Conservation (phyloP, 2,888 invertebrate genomes). For the Electrophaes corylata region DNA sequence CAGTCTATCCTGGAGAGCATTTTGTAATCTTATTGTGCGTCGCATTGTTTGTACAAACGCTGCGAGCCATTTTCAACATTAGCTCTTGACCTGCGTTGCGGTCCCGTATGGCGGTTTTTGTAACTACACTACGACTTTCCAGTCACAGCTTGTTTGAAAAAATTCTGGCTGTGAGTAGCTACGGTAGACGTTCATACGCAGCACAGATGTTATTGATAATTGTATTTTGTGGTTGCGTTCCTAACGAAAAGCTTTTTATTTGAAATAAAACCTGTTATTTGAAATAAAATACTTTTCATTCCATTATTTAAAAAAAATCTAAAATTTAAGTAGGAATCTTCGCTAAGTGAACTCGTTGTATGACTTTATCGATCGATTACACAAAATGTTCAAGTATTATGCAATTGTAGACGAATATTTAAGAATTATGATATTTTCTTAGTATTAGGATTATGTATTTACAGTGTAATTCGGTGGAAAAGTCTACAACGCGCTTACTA, state of each 20-base stretch:
- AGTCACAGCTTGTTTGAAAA: neutral
- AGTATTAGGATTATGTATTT: constrained; percentile 58
- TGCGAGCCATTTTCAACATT: constrained; percentile 6
- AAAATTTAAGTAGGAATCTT: constrained; percentile 67
- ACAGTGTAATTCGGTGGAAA: constrained; percentile 41
- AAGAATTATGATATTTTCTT: constrained; percentile 66
- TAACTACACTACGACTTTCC: neutral
- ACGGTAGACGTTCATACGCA: constrained; percentile 1
- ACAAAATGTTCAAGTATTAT: constrained; percentile 56
- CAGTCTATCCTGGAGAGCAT: neutral
- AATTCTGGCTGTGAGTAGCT: neutral
- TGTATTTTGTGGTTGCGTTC: constrained; percentile 1
- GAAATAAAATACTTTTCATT: too few species aligned
- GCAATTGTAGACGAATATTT: constrained; percentile 63
- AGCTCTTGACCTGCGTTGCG: constrained; percentile 38
- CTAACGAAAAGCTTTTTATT: constrained; percentile 2
- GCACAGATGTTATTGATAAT: constrained; percentile 3
- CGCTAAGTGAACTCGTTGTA: constrained; percentile 55
- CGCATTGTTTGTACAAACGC: neutral
- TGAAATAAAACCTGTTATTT: constrained; percentile 24
- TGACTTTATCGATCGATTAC: constrained; percentile 41
- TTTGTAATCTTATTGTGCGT: constrained; percentile 15
- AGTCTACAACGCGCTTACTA: constrained; percentile 33
- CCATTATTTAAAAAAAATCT: constrained; percentile 37
- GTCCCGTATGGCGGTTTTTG: constrained; percentile 19